Evolutionary conservation across 2,797 vertebrate species (phyloP).

Genomic region (Sebastolobus alascanus): DNA sequence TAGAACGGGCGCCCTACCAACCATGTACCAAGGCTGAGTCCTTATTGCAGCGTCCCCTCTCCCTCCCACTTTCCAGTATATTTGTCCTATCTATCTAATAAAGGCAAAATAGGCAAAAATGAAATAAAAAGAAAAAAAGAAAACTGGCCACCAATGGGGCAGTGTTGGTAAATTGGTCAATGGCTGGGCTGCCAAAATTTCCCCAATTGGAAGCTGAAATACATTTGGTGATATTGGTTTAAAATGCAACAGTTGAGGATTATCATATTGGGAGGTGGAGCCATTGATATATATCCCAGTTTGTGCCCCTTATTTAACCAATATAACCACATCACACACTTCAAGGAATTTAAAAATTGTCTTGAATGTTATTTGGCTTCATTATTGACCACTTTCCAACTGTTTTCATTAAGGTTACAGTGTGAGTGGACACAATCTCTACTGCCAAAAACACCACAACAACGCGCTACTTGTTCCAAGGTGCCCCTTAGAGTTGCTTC

Average conservation of each 20-base stretch:
- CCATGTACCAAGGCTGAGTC: no score
- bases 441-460: constrained; percentile 38
- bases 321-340: background rate
- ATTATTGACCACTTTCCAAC: constrained; percentile 8
- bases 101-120: background rate
- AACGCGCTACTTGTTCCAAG: constrained; percentile 42
- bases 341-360: constrained; percentile 1
- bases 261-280: background rate
- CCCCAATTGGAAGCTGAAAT: background rate
- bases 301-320: background rate
- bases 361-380: constrained; percentile 11
- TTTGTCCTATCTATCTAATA: background rate
- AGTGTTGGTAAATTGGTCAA: background rate
- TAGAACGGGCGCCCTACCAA: no score
- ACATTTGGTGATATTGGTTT: background rate
- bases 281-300: background rate
- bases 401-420: constrained; percentile 21
- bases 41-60: no score
- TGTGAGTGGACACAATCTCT: constrained; percentile 20
- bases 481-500: constrained; percentile 46
- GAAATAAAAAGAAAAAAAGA: no score
- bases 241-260: background rate
- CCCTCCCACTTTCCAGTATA: no score
- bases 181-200: background rate
- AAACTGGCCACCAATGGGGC: background rate